Base-by-base conservation (phyloP, 1,140 invertebrate genomes). In the Ephestia elutella region DNA sequence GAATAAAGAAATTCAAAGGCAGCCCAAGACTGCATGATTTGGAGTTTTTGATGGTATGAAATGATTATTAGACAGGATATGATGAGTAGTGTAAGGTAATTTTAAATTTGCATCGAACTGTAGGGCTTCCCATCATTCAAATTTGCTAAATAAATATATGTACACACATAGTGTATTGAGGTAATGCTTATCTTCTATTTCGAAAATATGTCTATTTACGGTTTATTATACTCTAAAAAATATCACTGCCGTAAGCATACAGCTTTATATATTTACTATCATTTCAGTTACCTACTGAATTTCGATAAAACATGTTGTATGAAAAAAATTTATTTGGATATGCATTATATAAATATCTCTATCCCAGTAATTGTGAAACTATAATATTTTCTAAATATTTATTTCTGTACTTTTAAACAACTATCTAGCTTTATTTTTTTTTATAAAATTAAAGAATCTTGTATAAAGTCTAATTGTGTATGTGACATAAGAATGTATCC, bases 111-210 rank as follows among this genome's bases (percentile, higher is more conserved):
- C 78, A 81, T 79, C 75, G 78, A 81, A 79, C 68, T 63, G 64
- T 78, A 81, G 75, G 76, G 72, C 74, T 80, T 75, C 72, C 74
- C 69, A 58, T 62, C 25, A 3, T 70, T 62, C 64, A 56, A 44
- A 19, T 3, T 8, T 28, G 50, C 50, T 53, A 53, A 21, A 21
- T 53, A 21, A 25, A 25, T 50, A 20, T 19, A 50, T 21, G 50
- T 44, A 44, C 38, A 17, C 15, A 44, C 17, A 5, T 53, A 53
- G 49, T 20, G 49, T 44, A 15, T 44, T 44, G 13, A 11, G 32
- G 7, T 44, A 44, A 15, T 1, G 38, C 2, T 44, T 15, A 10
- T 44, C 38, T 15, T 44, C 38, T 32, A 32, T 32, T 32, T 32
- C 30, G 11, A 32, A 44, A 15, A 44, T 44, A 15, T 44, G 13